Evolutionary conservation across 2,797 vertebrate genomes (phyloP).

Genomic region (Enteromius treurensis): DNA sequence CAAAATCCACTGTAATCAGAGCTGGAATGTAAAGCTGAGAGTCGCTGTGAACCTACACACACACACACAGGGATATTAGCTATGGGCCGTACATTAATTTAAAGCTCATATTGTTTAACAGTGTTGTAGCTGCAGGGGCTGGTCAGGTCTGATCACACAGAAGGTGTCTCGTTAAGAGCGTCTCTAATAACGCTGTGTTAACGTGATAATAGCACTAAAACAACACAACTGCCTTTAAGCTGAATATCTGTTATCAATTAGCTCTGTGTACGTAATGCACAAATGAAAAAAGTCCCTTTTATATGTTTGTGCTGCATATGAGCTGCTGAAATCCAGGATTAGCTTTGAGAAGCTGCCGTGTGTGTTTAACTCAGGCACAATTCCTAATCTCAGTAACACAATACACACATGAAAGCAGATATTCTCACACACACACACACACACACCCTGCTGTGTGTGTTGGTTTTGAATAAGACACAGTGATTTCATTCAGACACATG

Average conservation of each 20-base stretch:
- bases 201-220: constrained; percentile 47
- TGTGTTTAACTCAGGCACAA: not conserved
- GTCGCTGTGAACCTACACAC: not conserved
- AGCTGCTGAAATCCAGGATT: constrained; percentile 24
- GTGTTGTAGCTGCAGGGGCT: not conserved
- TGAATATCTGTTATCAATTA: not conserved
- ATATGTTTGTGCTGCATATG: not conserved
- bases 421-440: constrained; percentile 23
- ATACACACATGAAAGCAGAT: constrained; percentile 38
- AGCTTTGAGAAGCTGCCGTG: not conserved
- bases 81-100: constrained; percentile 10
- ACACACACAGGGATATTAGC: constrained; percentile 3
- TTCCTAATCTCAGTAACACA: constrained; percentile 3
- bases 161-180: constrained; percentile 9
- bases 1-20: constrained; percentile 29
- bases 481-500: constrained; percentile 13
- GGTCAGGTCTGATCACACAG: constrained; percentile 30
- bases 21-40: constrained; percentile 18
- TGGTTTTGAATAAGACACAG: not conserved
- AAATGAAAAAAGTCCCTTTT: not conserved
- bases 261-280: not conserved
- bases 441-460: not conserved
- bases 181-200: constrained; percentile 40
- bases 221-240: constrained; percentile 26
- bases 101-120: constrained; percentile 35